phyloP scores from a whole-genome alignment of 2,113 vertebrate genomes.

The Pachyramphus minor region DNA sequence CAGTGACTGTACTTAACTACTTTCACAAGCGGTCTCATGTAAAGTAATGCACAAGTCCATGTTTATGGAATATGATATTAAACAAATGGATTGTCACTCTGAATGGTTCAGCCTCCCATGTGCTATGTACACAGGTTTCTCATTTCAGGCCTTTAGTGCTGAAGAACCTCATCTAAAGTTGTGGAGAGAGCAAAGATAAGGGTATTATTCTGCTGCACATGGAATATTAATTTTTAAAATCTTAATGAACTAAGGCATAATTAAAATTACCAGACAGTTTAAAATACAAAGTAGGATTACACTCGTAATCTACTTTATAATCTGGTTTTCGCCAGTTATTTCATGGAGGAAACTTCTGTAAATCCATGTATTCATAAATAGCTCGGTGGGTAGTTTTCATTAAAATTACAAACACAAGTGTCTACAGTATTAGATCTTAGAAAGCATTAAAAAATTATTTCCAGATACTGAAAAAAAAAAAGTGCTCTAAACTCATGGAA shows the following conservation, averaged over 20 bases:
- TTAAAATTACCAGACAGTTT: background rate
- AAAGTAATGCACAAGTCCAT: background rate
- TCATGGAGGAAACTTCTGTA: background rate
- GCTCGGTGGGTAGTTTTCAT: background rate
- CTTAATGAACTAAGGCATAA: background rate
- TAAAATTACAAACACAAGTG: background rate
- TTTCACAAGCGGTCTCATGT: background rate
- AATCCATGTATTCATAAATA: background rate
- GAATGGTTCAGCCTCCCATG: background rate
- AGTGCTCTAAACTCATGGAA: background rate
- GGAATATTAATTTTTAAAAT: background rate
- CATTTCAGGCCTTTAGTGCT: background rate
- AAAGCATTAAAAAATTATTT: background rate
- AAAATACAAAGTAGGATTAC: background rate
- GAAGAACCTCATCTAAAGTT: background rate
- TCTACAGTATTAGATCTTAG: background rate
- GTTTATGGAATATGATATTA: background rate
- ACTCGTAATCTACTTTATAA: background rate
- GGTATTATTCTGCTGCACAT: background rate
- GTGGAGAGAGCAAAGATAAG: background rate
- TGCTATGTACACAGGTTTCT: background rate
- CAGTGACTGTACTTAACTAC: background rate
- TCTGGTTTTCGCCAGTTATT: background rate
- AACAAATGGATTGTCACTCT: background rate
- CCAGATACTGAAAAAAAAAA: background rate